Base-by-base conservation (phyloP, 1,140 invertebrate species). In the Neodiprion virginianus region DNA sequence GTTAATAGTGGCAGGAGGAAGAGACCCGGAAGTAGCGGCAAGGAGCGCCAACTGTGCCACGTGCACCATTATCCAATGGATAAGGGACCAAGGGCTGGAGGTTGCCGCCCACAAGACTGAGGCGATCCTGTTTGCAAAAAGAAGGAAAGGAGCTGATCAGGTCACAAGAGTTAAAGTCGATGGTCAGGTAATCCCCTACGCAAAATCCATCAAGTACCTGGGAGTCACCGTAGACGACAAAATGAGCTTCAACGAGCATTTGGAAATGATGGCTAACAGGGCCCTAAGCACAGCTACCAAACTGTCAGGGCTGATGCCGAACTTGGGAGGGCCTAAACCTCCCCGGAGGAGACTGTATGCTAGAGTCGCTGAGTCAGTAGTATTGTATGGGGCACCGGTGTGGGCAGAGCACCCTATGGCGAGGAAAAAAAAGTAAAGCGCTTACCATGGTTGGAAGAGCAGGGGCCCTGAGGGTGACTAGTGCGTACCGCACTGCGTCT, bases 11-110 rank as follows among this genome's bases (percentile, higher is more conserved):
- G 74, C 81, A 4, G 79, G 77, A 53, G 82, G 77, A 0, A 40
- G 76, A 4, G 74, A 73, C 11, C 74, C 81, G n/a, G 72, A 75
- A 8, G 75, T 71, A 14, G 76, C 84, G 0, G 82, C 83, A 72
- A 12, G 61, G 1, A 80, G 75, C 7, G 23, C 69, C 5, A 71
- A 69, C 8, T 73, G 50, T 12, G 66, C 49, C 1, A 1, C 14
- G 71, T 1, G 21, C 12, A 8, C 1, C 11, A 7, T 14, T 80
- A 0, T 7, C 10, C 0, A 69, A 75, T 8, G 82, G 82, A 80
- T 80, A 80, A 8, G 9, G 1, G 68, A 78, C 0, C 79, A 81
- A 23, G 67, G 50, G 1, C 1, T 53, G 50, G 14, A 14, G 10
- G 10, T 53, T 9, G 1, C 50, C 1, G 50, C 14, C 1, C 10